Conservation (phyloP, 37 sponge, comb jelly and placozoan species). For the Amphimedon queenslandica region DNA sequence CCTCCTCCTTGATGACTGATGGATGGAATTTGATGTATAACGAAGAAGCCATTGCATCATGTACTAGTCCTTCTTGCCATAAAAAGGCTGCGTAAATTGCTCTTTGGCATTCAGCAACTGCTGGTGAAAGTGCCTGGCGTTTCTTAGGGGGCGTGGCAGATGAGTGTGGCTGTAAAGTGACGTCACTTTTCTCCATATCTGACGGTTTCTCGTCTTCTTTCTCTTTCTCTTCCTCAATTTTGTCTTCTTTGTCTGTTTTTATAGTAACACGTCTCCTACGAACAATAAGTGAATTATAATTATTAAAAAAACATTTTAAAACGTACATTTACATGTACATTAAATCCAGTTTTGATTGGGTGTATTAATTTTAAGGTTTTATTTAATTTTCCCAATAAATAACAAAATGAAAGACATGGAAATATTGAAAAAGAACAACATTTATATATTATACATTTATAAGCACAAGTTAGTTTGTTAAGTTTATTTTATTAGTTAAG, state of each 20-base stretch:
- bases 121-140: constrained; percentile 80
- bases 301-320: too few species aligned
- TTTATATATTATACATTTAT: too few species aligned
- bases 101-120: constrained; percentile 85
- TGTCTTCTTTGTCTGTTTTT: constrained; percentile 21
- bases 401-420: too few species aligned
- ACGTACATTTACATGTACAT: too few species aligned
- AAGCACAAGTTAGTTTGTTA: too few species aligned
- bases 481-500: too few species aligned
- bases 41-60: constrained; percentile 92
- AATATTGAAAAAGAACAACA: too few species aligned
- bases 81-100: constrained; percentile 92
- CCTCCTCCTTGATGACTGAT: constrained; percentile 53
- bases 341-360: too few species aligned
- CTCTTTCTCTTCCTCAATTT: constrained; percentile 4
- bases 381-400: too few species aligned
- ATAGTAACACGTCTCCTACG: not conserved
- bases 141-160: not conserved
- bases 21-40: constrained; percentile 89
- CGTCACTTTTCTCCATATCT: not conserved
- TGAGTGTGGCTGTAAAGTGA: not conserved
- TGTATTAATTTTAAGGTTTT: too few species aligned
- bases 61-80: constrained; percentile 91
- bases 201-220: constrained; percentile 8
- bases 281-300: too few species aligned